Base-by-base conservation (phyloP, 2,888 invertebrate species). In the Euplexia lucipara region DNA sequence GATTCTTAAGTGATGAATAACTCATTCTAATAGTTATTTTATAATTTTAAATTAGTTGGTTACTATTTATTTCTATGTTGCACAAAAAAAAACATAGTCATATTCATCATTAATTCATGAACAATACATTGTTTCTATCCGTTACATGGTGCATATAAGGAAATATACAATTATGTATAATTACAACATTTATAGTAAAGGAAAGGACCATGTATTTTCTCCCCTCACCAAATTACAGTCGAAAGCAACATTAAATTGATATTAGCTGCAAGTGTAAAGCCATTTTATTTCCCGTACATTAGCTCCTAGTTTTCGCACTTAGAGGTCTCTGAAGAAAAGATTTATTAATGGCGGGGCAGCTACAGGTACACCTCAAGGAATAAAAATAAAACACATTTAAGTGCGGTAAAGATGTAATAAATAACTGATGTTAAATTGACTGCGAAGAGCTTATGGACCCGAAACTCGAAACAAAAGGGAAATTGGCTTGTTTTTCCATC, bases 371-470 rank as follows among this genome's bases (percentile, higher is more conserved):
- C 74, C 79, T 75, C 65, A 78, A 83, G 78, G 78, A 88, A 89
- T 87, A 89, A 88, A 90, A 90, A 90, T 89, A 91, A 90, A 90
- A 88, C 82, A 88, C 87, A 85, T 88, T 88, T 90, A 89, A 92
- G 90, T 90, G 89, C 88, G 86, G 87, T 89, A 90, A 92, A 91
- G 90, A 89, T 83, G 91, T 87, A 91, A 93, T 93, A 93, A 93
- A 93, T 93, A 92, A 89, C 91, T 86, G 86, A 91, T 91, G 92
- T 93, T 94, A 92, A 94, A 94, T 94, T 94, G 93, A 92, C 91
- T 92, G 93, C 81, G 89, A 90, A 92, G 89, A 90, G 87, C 90
- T 92, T 92, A 93, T 91, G 90, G 90, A 82, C 88, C 90, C 84
- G 89, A 87, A 92, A 89, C 85, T 86, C 75, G 83, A 84, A 90